Conservation (phyloP, 2,113 vertebrate genomes). For the human region DNA sequence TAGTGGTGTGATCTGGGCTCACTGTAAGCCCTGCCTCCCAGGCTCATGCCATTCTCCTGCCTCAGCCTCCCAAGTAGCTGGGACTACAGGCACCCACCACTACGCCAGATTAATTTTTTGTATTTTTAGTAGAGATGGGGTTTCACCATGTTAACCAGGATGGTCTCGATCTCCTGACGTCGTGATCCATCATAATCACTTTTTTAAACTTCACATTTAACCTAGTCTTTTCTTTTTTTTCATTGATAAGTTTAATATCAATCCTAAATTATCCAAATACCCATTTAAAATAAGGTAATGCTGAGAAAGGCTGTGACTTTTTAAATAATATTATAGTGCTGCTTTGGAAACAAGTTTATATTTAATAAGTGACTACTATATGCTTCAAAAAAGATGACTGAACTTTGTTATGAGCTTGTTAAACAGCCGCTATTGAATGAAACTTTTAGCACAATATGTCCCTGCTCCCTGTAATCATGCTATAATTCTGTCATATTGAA, state of each 20-base stretch:
- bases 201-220: slow-evolving; percentile 33
- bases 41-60: too few relatives aligned
- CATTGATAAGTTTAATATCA: slow-evolving; percentile 47
- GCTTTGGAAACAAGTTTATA: slow-evolving; percentile 7
- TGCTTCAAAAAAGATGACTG: slow-evolving; percentile 58
- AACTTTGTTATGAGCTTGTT: slow-evolving; percentile 77
- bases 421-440: slow-evolving; percentile 74
- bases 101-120: too few relatives aligned
- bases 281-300: slow-evolving; percentile 42
- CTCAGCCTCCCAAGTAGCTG: too few relatives aligned
- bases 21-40: too few relatives aligned
- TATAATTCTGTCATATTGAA: slow-evolving; percentile 85
- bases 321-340: neutral
- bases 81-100: too few relatives aligned
- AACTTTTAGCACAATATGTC: slow-evolving; percentile 74
- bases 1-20: too few relatives aligned
- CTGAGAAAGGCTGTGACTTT: neutral
- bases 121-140: too few relatives aligned
- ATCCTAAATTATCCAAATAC: slow-evolving; percentile 27
- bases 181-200: neutral
- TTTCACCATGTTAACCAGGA: too few relatives aligned
- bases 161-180: too few relatives aligned
- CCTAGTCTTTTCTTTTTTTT: neutral
- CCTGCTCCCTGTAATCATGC: slow-evolving; percentile 73
- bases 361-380: slow-evolving; percentile 56